Evolutionary conservation across 2,797 vertebrate species (phyloP).

Genomic region (Graptemys geographica): DNA sequence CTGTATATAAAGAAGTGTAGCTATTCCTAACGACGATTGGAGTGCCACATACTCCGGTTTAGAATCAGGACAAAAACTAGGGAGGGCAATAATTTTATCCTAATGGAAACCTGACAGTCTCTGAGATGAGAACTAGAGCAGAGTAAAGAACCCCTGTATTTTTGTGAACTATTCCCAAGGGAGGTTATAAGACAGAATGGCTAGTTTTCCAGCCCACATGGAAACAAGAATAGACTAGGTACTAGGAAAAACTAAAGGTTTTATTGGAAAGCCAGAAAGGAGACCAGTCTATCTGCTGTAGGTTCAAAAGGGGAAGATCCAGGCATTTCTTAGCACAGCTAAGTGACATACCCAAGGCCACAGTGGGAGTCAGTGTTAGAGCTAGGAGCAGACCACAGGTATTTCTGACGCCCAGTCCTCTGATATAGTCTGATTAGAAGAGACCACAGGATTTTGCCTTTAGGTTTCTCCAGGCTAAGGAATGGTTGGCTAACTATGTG

Average conservation of each 20-base stretch:
- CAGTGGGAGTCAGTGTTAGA: slow-evolving; percentile 21
- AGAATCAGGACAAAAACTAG: background rate
- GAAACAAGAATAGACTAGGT: slow-evolving; percentile 29
- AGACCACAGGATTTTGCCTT: slow-evolving; percentile 42
- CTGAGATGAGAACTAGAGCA: background rate
- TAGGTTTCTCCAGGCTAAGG: slow-evolving; percentile 8
- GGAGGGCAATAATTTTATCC: background rate
- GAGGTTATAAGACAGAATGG: background rate
- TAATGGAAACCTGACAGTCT: slow-evolving; percentile 1
- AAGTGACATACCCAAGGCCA: slow-evolving; percentile 44
- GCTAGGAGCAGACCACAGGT: background rate
- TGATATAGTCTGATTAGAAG: slow-evolving; percentile 64
- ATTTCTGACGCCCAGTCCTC: slow-evolving; percentile 44
- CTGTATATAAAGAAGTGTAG: accelerated
- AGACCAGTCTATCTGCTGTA: slow-evolving; percentile 48
- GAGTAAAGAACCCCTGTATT: background rate
- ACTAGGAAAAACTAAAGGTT: background rate
- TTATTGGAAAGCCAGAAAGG: slow-evolving; percentile 40
- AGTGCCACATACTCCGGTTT: background rate
- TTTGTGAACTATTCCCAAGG: background rate
- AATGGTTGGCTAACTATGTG: slow-evolving; percentile 5
- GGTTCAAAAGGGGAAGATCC: slow-evolving; percentile 54
- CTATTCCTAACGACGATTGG: background rate
- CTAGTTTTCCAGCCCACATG: background rate
- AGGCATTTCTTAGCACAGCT: slow-evolving; percentile 47